phyloP scores from a whole-genome alignment of 2,797 vertebrate genomes.

The Sebastes oblongus region DNA sequence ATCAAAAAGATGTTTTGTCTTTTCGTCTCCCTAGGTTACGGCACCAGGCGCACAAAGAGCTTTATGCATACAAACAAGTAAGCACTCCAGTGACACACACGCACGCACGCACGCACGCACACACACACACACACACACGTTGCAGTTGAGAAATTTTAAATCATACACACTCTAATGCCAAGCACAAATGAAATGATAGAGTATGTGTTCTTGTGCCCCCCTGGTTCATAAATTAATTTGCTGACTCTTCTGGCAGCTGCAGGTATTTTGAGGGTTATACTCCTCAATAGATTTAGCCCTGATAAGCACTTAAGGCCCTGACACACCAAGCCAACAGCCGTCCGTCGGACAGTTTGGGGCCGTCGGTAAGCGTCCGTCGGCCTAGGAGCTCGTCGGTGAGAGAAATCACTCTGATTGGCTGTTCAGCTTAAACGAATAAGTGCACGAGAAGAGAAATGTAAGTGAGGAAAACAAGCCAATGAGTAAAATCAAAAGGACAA shows the following conservation, averaged over 20 bases:
- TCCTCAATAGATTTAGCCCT: neutral
- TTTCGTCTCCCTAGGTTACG: slow-evolving; percentile 88
- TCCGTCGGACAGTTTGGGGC: too few relatives aligned
- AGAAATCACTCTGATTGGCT: too few relatives aligned
- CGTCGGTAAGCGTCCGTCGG: too few relatives aligned
- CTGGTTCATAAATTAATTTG: neutral
- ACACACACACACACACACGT: neutral
- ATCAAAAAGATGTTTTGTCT: slow-evolving; percentile 56
- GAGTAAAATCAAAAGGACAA: too few relatives aligned
- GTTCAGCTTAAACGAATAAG: too few relatives aligned
- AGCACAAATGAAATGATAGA: neutral
- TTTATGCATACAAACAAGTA: slow-evolving; percentile 99
- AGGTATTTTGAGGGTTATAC: neutral
- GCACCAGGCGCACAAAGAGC: slow-evolving; percentile 98
- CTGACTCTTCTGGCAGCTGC: neutral
- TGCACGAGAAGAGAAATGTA: too few relatives aligned
- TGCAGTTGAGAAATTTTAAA: neutral
- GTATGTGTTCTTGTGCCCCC: neutral
- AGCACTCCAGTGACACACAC: slow-evolving; percentile 48
- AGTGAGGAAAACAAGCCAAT: neutral
- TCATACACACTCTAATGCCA: neutral
- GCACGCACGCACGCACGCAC: neutral
- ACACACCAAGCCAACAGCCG: too few relatives aligned
- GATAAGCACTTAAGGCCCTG: neutral
- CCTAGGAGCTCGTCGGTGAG: too few relatives aligned